Percentiles rank a stretch among this genome's conserved stretches.
Evolutionary conservation across 2,797 vertebrate species (phyloP).

Genomic region (Mastacembelus armatus): DNA sequence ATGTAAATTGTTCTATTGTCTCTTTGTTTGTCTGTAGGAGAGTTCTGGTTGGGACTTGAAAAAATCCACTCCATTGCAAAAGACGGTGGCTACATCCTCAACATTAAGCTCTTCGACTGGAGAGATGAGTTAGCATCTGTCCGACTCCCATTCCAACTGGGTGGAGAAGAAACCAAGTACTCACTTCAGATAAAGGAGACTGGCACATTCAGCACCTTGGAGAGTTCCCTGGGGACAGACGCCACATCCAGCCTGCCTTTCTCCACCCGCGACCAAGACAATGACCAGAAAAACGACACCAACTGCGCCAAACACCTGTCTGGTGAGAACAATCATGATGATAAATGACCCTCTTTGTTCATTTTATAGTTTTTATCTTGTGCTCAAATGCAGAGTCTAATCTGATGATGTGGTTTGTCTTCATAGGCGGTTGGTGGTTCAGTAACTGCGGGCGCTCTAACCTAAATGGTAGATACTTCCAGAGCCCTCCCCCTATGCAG

Average conservation of each 20-base stretch:
- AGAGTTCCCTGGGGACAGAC: conserved; percentile 82
- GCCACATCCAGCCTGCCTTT: conserved; percentile 87
- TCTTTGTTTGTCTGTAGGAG: conserved; percentile 81
- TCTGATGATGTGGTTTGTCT: neutral
- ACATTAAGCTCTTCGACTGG: conserved; percentile 92
- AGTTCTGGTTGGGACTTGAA: conserved; percentile 96
- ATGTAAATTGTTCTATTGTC: conserved; percentile 9
- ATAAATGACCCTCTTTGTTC: neutral
- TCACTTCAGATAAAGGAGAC: conserved; percentile 84
- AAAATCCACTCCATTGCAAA: conserved; percentile 88
- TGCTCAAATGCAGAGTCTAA: conserved; percentile 17
- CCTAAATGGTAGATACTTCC: conserved; percentile 94
- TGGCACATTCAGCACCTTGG: conserved; percentile 79
- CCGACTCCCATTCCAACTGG: conserved; percentile 85
- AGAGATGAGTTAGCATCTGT: conserved; percentile 82
- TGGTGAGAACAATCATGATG: conserved; percentile 76
- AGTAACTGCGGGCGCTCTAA: conserved; percentile 93
- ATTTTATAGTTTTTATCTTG: neutral
- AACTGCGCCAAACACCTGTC: conserved; percentile 96
- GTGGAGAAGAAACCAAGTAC: conserved; percentile 88
- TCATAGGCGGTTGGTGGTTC: conserved; percentile 97
- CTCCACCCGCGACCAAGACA: conserved; percentile 93
- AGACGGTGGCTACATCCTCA: conserved; percentile 82
- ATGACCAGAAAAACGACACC: conserved; percentile 88
- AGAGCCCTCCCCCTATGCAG: conserved; percentile 90